Base-by-base conservation (phyloP, 2,888 invertebrate species). In the Lithodes maja region DNA sequence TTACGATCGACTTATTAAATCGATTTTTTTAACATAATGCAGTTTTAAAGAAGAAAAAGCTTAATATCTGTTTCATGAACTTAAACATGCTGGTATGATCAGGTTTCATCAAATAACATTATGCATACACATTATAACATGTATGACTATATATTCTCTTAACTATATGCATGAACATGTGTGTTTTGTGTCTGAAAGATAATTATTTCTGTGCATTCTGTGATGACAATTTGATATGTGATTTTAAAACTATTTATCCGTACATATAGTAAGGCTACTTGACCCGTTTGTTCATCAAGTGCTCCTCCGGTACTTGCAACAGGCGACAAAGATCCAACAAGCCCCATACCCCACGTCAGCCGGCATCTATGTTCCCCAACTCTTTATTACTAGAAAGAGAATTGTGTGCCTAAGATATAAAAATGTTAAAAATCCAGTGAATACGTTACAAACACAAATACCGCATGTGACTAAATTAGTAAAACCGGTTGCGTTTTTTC, bases 111-210 rank as follows among this genome's bases (percentile, higher is more conserved):
- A 49, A 17, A 9, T 75, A 49, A 49, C 33, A 49, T 2, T 75
- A 49, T 33, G 33, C 33, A 74, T 74, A 50, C 12, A 78, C 52
- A 3, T 78, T 33, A 33, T 33, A 33, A 78, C n/a, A 78, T 78
- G 52, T 78, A 50, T 79, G 79, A 17, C 15, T 53, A 52, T 53
- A 54, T 79, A 52, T 52, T 50, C 54, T n/a, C 33, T 15, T 79
- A 78, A 12, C 2, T n/a, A 7, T 50, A 50, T 78, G 52, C 61
- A 81, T 81, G 61, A 53, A 61, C 3, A 81, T 81, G 61, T 81
- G 53, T 80, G 12, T 80, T 80, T 2, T 80, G 17, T 55, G 81
- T 81, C 33, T 81, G 71, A 17, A 71, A 71, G 71, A 71, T n/a
- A n/a, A n/a, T 71, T 71, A 71, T 71, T 71, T 17, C 71, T 71